Percentiles rank a stretch among this genome's conserved stretches.
Conservation (phyloP, 2,888 invertebrate genomes). For the Tetranychus truncatus region DNA sequence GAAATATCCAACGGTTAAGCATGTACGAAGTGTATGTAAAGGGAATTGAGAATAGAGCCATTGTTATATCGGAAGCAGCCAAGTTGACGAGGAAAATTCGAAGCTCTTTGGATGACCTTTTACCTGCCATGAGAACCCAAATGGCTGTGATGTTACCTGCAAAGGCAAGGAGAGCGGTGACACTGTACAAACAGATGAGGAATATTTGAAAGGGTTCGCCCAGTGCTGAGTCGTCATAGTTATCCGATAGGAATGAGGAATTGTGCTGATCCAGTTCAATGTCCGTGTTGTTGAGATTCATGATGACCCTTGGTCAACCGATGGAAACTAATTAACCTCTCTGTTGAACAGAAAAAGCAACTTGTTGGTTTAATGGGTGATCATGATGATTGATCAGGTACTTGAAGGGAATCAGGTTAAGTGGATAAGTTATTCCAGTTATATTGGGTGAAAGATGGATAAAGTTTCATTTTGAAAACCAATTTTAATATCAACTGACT, state of each 20-base stretch:
- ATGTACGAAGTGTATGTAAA: slow-evolving; percentile 44
- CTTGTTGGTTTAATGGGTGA: too few relatives aligned
- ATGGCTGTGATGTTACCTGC: slow-evolving; percentile 37
- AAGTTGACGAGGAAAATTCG: slow-evolving; percentile 52
- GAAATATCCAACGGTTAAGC: slow-evolving; percentile 36
- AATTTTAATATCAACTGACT: too few relatives aligned
- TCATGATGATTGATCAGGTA: too few relatives aligned
- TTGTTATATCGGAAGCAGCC: slow-evolving; percentile 69
- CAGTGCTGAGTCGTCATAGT: slow-evolving; percentile 2
- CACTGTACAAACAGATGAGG: slow-evolving; percentile 35
- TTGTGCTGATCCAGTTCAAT: neutral
- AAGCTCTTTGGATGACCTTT: slow-evolving; percentile 31
- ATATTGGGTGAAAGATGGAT: too few relatives aligned
- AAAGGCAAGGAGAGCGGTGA: slow-evolving; percentile 36
- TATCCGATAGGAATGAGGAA: neutral
- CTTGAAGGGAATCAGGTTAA: too few relatives aligned
- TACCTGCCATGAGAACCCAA: slow-evolving; percentile 35
- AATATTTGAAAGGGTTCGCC: slow-evolving; percentile 27
- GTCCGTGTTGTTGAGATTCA: neutral
- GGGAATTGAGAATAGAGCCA: slow-evolving; percentile 75
- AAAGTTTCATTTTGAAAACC: too few relatives aligned
- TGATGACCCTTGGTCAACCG: neutral
- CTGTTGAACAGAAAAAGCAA: neutral
- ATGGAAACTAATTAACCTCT: neutral
- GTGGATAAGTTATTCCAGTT: too few relatives aligned